phyloP scores from a whole-genome alignment of 2,888 invertebrate species.

The Ditula angustiorana region DNA sequence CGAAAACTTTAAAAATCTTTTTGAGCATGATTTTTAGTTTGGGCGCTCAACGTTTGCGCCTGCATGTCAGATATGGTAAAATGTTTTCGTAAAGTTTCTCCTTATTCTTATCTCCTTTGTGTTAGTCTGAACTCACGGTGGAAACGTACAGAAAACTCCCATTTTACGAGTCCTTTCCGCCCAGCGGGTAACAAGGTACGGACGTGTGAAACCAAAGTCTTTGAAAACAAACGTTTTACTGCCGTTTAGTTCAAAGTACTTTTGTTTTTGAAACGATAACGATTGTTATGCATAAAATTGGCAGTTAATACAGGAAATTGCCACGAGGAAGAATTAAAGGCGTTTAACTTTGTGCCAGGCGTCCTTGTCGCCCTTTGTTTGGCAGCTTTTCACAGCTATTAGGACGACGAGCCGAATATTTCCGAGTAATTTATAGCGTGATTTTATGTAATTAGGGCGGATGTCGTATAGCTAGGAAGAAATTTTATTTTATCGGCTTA shows the following conservation, averaged over 20 bases:
- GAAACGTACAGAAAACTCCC: slow-evolving; percentile 51
- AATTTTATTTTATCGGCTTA: slow-evolving; percentile 83
- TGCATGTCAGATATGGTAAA: slow-evolving; percentile 48
- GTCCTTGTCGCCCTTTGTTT: slow-evolving; percentile 71
- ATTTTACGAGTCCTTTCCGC: slow-evolving; percentile 56
- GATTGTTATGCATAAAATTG: slow-evolving; percentile 68
- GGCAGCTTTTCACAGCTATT: slow-evolving; percentile 67
- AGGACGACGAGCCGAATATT: slow-evolving; percentile 68
- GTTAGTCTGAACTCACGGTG: slow-evolving; percentile 45
- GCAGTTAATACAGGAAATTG: slow-evolving; percentile 68
- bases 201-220: slow-evolving; percentile 40
- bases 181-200: slow-evolving; percentile 44
- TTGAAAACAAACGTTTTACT: slow-evolving; percentile 45
- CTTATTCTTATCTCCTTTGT: slow-evolving; percentile 59
- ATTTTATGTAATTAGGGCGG: slow-evolving; percentile 76
- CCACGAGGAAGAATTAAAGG: slow-evolving; percentile 68
- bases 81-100: slow-evolving; percentile 57
- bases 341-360: slow-evolving; percentile 65
- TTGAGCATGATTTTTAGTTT: slow-evolving; percentile 24
- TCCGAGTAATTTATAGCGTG: slow-evolving; percentile 73
- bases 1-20: slow-evolving; percentile 13
- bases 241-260: slow-evolving; percentile 43
- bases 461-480: slow-evolving; percentile 68
- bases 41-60: slow-evolving; percentile 47
- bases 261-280: slow-evolving; percentile 55